Evolutionary conservation across 2,888 invertebrate species (phyloP).

Genomic region (Leucophenga maculata): DNA sequence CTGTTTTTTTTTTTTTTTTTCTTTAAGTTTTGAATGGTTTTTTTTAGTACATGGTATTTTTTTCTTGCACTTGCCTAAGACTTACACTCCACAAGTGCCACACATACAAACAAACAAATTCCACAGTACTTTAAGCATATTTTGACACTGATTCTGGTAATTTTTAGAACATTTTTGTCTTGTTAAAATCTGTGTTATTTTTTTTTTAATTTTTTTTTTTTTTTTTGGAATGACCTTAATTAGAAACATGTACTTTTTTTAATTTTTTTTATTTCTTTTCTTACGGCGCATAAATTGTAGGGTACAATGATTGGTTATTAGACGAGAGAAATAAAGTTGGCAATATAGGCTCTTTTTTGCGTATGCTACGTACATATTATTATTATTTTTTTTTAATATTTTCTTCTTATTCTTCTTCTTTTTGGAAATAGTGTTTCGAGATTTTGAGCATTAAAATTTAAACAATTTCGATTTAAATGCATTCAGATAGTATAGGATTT

Average conservation of each 20-base stretch:
- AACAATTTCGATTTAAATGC: constrained; percentile 52
- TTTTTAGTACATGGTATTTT: neutral
- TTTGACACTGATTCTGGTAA: too few relatives aligned
- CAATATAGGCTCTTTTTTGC: neutral
- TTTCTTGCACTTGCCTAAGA: neutral
- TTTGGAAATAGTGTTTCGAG: constrained; percentile 62
- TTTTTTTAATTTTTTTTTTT: constrained; percentile 44
- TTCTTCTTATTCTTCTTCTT: constrained; percentile 31
- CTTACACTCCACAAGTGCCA: neutral
- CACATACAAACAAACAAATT: constrained; percentile 4
- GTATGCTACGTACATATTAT: constrained; percentile 5
- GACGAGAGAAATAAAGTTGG: too few relatives aligned
- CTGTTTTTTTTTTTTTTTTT: constrained; percentile 9
- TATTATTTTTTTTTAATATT: constrained; percentile 25
- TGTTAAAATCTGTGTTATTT: constrained; percentile 1
- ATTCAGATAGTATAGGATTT: constrained; percentile 66
- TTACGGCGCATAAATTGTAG: constrained; percentile 46
- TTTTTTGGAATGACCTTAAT: constrained; percentile 65
- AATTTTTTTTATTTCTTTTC: too few relatives aligned
- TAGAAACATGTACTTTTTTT: constrained; percentile 63
- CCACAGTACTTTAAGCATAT: neutral
- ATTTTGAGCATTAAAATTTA: constrained; percentile 50
- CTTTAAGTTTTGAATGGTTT: constrained; percentile 32
- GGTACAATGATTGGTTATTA: too few relatives aligned
- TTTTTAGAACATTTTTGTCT: neutral